Evolutionary conservation across 2,797 vertebrate species (phyloP), one percentile per base, ranked within the genome.

Genomic region (Poecilia wingei): DNA sequence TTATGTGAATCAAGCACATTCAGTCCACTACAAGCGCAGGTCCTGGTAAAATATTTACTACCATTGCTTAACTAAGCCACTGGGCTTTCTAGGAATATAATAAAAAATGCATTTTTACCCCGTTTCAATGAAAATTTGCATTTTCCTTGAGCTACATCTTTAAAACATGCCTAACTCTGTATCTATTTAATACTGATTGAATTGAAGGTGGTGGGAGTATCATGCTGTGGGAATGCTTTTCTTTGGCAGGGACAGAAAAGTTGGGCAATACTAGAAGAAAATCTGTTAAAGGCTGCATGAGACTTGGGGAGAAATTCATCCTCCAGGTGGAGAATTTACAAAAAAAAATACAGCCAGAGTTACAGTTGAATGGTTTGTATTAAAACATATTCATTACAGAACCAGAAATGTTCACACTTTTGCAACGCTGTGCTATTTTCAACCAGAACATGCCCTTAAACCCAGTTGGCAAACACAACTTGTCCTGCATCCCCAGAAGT

Each of bases 401-500:
- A 64, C 16, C 61, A 28, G 28, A 14, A 61, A 36, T 7, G 1
- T 79, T 84, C 71, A 76, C 64, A 68, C 64, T 82, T 79, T 79
- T 45, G 72, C 73, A 84, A 88, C 36, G 31, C 7, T 4, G 78
- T 20, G 74, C 90, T 91, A 91, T 88, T 90, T 91, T 82, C 66
- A 41, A 81, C 53, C 49, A 14, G 66, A 88, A 66, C n/a, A 1
- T 25, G 74, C 82, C 90, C 84, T 88, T 80, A 78, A 81, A 74
- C 79, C 91, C 78, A 88, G 72, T 88, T 92, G 91, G 88, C 88
- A 86, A 83, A 79, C 57, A 41, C 57, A 61, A 31, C 59, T 36
- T 46, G 68, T 83, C 61, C 75, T 79, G 83, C 80, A 84, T 61
- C 83, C 87, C 88, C 8, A 64, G 72, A 78, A 86, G 86, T 87